These are phyloP conservation scores for Eupleurogrammus muticus DNA, from an alignment of 2,797 vertebrate species.

Conservation along the genomic window DNA sequence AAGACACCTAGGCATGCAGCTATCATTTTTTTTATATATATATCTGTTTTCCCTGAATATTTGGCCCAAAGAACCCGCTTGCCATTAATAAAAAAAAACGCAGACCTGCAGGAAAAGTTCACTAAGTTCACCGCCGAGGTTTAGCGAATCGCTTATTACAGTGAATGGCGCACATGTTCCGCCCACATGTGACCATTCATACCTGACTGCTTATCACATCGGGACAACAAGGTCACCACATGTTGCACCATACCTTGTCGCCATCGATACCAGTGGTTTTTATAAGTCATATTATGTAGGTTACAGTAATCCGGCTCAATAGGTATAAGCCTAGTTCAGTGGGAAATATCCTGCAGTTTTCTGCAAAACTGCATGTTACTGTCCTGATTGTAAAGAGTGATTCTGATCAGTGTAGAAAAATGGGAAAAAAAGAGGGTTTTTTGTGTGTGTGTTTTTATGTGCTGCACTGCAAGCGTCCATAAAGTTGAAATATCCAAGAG, in stretches of 20 bases:
- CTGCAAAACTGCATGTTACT: no score
- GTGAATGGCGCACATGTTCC: neutral
- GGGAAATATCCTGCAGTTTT: no score
- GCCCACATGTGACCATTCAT: neutral
- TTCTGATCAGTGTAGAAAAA: no score
- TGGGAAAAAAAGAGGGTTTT: no score
- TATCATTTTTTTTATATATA: constrained; percentile 1
- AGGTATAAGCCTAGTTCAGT: no score
- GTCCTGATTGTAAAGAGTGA: no score
- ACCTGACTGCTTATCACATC: neutral
- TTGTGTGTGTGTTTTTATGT: no score
- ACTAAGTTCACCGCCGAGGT: neutral
- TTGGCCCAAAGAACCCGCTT: constrained; percentile 9
- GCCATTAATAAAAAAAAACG: constrained; percentile 9
- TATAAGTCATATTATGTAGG: neutral
- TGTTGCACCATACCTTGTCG: neutral
- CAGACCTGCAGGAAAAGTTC: neutral
- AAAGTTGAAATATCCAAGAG: constrained; percentile 1
- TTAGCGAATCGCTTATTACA: neutral
- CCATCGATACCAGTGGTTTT: neutral
- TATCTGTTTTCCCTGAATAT: constrained; percentile 16
- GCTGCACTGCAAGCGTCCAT: constrained; percentile 8
- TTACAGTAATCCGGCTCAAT: no score
- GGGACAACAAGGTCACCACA: neutral
- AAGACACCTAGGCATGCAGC: constrained; percentile 1